Evolutionary conservation across 2,888 invertebrate species (phyloP), one percentile per base, ranked within the genome.

Genomic region (Eretmocerus hayati): DNA sequence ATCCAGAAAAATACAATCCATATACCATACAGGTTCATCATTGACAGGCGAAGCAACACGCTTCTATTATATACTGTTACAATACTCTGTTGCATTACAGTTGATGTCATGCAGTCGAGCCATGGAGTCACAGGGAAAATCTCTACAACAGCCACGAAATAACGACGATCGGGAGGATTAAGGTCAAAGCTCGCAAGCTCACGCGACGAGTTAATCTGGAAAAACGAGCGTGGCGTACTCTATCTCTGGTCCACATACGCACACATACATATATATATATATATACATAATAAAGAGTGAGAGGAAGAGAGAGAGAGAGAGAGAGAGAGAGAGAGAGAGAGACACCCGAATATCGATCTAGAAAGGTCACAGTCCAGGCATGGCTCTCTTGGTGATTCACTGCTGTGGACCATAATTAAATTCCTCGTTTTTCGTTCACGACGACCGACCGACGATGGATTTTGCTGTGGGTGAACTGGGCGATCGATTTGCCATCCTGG

Each of bases 371-470:
- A 11, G 26, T 26, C 26, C 8, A 26, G 26, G 11, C 8, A 6
- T 26, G 26, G 26, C 8, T 11, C 42, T n/a, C n/a, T n/a, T n/a
- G n/a, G 50, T 53, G 50, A 53, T 53, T 53, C 53, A 50, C 43
- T 53, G 44, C 37, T 42, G n/a, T 22, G 32, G 26, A 44, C 53
- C 46, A 48, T 53, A 53, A 53, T 53, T 45, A 53, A 53, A 53
- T 53, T 53, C 53, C 46, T 53, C 53, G 50, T 53, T 53, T 53
- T 53, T 50, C 50, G 50, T 16, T 21, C 37, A 21, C 46, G 19
- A 9, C 40, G 39, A 38, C 19, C n/a, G 13, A 6, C 19, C 41
- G 47, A 40, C 39, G 46, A 53, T 53, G 43, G 53, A 47, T 53
- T 50, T 47, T 33, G 42, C 26, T 3, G n/a, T n/a, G n/a, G n/a